Evolutionary conservation across 2,797 vertebrate species (phyloP), one percentile per base, ranked within the genome.

Genomic region (Oophaga sylvatica): DNA sequence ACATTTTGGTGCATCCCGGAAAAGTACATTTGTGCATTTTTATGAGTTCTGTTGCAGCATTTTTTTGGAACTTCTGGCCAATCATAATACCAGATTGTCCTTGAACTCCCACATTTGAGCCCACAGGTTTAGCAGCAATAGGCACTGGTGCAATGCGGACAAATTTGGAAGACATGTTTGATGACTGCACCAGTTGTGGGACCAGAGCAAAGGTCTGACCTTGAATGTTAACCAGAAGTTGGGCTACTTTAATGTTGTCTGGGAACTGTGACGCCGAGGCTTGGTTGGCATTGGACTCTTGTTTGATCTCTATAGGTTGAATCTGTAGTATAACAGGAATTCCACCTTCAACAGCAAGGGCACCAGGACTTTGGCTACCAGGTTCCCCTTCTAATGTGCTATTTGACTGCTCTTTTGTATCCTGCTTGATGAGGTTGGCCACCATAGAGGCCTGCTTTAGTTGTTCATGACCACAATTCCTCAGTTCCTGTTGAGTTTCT

Each of bases 21-120:
- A 98, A 98, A 93, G 96, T 96, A 91, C 98, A 99, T 94, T 98
- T 98, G 93, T 99, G 97, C 97, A 98, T 99, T 96, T 99, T 99
- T 92, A 99, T 97, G 81, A 99, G 97, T 95, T 99, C 98, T 15
- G 97, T 96, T 5, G 97, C 96, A 0, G 97, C 95, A 87, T 95
- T 98, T 94, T 99, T 99, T 94, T 96, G 96, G 93, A 97, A 98
- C 94, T 97, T 97, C 93, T 98, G 97, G 83, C 97, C 96, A 92
- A 96, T 89, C 41, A 98, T 94, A 90, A 97, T 94, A 57, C 95
- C 93, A 0, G 93, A 92, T 62, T 96, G 94, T 75, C 94, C 93
- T 5, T 94, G 93, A 11, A 91, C 91, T 45, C 95, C 94, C 62
- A 97, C 93, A 80, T 95, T 96, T 0, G 96, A 93, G 56, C 96